A percentile compares a stretch with the other conserved stretches of the same genome.
Evolutionary conservation across 2,797 vertebrate species (phyloP).

Genomic region (Macroramphosus scolopax): DNA sequence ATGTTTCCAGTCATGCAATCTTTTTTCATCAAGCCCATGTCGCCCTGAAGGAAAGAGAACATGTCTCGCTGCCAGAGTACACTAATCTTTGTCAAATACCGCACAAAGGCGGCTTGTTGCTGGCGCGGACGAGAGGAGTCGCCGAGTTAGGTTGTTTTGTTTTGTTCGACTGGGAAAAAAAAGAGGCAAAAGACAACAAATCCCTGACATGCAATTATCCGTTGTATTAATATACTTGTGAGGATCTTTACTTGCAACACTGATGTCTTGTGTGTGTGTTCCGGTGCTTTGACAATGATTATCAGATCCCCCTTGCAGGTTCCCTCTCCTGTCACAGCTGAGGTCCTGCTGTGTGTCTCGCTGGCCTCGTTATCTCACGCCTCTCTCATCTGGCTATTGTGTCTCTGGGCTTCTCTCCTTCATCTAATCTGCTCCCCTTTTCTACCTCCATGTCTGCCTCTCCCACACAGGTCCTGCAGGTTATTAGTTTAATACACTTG

Average conservation of each 20-base stretch:
- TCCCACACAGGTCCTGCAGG: constrained; percentile 16
- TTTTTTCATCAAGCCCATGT: constrained; percentile 59
- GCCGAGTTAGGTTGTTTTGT: constrained; percentile 34
- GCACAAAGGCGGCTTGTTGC: constrained; percentile 41
- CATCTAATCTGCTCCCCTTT: constrained; percentile 50
- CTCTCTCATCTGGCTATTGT: constrained; percentile 61
- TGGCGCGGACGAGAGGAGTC: constrained; percentile 19
- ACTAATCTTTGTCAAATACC: constrained; percentile 56
- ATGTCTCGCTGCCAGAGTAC: constrained; percentile 37
- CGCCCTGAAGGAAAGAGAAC: constrained; percentile 44
- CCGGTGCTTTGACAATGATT: too few relatives aligned
- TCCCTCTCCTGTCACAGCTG: constrained; percentile 45
- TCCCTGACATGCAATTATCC: constrained; percentile 21
- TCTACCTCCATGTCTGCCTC: constrained; percentile 5
- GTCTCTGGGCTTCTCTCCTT: constrained; percentile 40
- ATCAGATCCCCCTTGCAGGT: constrained; percentile 26
- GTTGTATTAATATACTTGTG: not conserved
- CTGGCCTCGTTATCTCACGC: constrained; percentile 43
- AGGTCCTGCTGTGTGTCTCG: constrained; percentile 57
- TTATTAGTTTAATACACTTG: too few relatives aligned
- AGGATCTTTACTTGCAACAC: too few relatives aligned
- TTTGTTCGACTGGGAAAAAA: constrained; percentile 32
- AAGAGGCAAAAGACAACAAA: constrained; percentile 35
- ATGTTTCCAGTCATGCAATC: constrained; percentile 61
- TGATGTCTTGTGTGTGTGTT: constrained; percentile 10